These are phyloP conservation scores for Nyctibius grandis DNA, from an alignment of 2,797 vertebrate species.

Conservation along the genomic window DNA sequence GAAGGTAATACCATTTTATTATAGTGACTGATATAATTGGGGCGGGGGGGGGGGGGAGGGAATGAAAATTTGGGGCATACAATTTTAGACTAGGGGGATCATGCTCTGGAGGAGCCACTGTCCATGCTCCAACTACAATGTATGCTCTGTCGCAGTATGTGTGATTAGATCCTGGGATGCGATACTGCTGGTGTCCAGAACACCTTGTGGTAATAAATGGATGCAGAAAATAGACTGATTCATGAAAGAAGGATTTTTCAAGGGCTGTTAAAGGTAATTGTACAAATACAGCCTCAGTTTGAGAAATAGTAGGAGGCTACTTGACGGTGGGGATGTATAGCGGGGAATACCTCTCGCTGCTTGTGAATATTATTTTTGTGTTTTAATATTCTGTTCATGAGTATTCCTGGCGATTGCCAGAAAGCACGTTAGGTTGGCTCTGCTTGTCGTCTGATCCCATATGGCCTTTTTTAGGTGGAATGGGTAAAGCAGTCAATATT, in stretches of 20 bases:
- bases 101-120: background rate
- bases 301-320: background rate
- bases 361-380: background rate
- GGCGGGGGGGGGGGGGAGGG: too few relatives aligned
- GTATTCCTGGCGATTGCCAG: background rate
- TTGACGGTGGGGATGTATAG: background rate
- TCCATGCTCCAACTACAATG: too few relatives aligned
- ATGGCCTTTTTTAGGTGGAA: background rate
- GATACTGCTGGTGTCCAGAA: background rate
- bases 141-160: fast-evolving
- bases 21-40: background rate
- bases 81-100: background rate
- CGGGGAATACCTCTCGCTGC: background rate
- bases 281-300: background rate
- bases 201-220: background rate
- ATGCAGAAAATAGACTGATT: background rate
- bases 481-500: background rate
- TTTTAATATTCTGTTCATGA: background rate
- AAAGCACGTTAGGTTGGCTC: background rate
- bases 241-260: background rate
- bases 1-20: background rate
- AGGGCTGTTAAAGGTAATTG: background rate
- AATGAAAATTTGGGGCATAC: background rate
- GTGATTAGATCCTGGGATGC: background rate
- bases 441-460: background rate